Conservation (phyloP, 1,140 invertebrate species). For the Aphelenchoides besseyi region DNA sequence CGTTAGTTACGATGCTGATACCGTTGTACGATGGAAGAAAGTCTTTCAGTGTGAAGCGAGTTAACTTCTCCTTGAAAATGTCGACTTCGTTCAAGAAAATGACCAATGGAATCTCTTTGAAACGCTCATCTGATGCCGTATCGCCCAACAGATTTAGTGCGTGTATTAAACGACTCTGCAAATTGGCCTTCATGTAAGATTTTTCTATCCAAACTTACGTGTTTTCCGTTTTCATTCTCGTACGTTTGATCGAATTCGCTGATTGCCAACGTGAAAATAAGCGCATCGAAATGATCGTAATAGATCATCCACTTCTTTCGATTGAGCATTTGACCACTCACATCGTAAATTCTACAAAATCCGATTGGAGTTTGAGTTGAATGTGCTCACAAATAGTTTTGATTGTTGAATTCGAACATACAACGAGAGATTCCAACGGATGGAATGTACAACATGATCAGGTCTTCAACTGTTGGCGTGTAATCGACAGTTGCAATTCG, state of each 20-base stretch:
- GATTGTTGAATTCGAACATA: neutral
- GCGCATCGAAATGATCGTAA: conserved; percentile 20
- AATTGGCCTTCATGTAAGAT: neutral
- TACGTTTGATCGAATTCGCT: conserved; percentile 26
- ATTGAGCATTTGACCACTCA: conserved; percentile 16
- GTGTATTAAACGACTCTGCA: conserved; percentile 19
- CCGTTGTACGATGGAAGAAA: too few species aligned
- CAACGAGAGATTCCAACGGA: neutral
- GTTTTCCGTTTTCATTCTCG: conserved; percentile 23
- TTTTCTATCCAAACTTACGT: neutral
- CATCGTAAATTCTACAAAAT: conserved; percentile 23
- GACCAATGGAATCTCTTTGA: conserved; percentile 65
- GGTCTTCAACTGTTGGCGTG: conserved; percentile 11
- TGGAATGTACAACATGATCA: conserved; percentile 19
- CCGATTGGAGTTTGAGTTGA: too few species aligned
- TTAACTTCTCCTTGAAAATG: conserved; percentile 66
- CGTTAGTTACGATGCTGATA: too few species aligned
- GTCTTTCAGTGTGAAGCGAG: conserved; percentile 63
- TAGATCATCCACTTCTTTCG: conserved; percentile 16
- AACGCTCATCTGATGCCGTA: neutral
- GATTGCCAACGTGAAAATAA: conserved; percentile 22
- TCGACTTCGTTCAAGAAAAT: conserved; percentile 67
- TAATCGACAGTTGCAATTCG: conserved; percentile 2
- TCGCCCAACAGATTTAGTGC: conserved; percentile 17
- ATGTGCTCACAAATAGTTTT: conserved; percentile 1